phyloP scores from a whole-genome alignment of 53 echinoderm and acorn worm species.

The Paracentrotus lividus region DNA sequence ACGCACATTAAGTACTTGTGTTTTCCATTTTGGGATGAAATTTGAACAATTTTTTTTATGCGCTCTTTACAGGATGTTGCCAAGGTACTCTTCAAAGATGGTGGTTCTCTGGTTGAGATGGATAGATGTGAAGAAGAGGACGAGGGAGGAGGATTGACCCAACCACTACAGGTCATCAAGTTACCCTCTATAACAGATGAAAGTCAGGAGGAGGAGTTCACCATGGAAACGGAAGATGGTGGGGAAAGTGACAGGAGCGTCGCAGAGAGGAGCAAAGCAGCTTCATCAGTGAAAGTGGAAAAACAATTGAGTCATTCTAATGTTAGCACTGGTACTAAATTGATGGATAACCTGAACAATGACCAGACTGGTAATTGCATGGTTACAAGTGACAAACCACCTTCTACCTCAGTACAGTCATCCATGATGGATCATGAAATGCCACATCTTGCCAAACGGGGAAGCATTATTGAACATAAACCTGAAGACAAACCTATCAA shows the following conservation, averaged over 20 bases:
- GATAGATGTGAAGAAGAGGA: slow-evolving; percentile 30
- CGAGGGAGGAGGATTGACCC: slow-evolving; percentile 40
- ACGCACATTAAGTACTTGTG: too few species aligned
- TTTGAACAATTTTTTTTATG: not conserved
- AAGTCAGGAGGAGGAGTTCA: slow-evolving; percentile 65
- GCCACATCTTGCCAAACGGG: slow-evolving; percentile 30
- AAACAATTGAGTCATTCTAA: not conserved
- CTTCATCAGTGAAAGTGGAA: not conserved
- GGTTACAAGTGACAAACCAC: not conserved
- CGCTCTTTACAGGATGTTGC: slow-evolving; percentile 44
- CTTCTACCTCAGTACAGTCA: not conserved
- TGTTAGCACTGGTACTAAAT: not conserved
- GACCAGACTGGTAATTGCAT: not conserved
- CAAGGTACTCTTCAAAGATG: slow-evolving; percentile 58
- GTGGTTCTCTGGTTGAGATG: slow-evolving; percentile 8
- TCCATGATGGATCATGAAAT: slow-evolving; percentile 1
- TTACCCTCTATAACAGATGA: slow-evolving; percentile 68
- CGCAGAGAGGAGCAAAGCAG: slow-evolving; percentile 13
- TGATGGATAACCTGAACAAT: not conserved
- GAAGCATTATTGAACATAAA: not conserved
- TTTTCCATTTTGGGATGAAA: too few species aligned
- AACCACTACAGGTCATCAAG: slow-evolving; percentile 55
- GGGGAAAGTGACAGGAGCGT: slow-evolving; percentile 48
- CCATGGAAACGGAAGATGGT: slow-evolving; percentile 55
- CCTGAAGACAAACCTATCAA: not conserved